Evolutionary conservation across 2,113 vertebrate genomes (phyloP), one percentile per base, ranked within the genome.

Genomic region (Scomber japonicus): DNA sequence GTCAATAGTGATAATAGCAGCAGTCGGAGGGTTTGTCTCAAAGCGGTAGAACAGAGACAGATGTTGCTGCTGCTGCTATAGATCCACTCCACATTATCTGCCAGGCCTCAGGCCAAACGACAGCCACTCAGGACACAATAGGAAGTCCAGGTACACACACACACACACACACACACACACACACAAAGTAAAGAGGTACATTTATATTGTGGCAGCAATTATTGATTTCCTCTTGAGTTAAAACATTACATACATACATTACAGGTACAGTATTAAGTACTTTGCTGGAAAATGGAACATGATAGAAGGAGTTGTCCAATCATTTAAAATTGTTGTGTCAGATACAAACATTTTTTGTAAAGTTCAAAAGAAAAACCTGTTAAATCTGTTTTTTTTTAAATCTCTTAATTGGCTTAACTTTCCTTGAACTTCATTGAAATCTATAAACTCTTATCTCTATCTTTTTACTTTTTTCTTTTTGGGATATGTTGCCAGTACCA

Each of bases 41-140:
- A 67, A 56, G 60, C 51, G n/a, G 57, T 62, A 12, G 31, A 17
- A 45, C 74, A 31, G 73, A 85, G 80, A 87, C 85, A 84, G 83
- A 89, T 89, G 87, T 88, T 87, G 54, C 81, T 74, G 59, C 81
- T 74, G 59, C 79, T 64, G 61, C 53, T 76, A 73, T 76, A 73
- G 81, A 83, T 30, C 85, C 68, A 75, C 45, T 19, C 75, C 62
- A 70, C 75, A 85, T 91, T 91, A 88, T 89, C 73, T 35, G 62
- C 6, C 11, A 15, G 44, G 68, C 88, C 76, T 78, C 61, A 17
- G 84, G 78, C 82, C 77, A 79, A 88, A 89, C 69, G 72, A 71
- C 82, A 70, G 65, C 49, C 66, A 60, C 67, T 78, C 69, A 82
- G 67, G 62, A 73, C 62, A 87, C 78, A 88, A 78, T 44, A 24